Evolutionary conservation across 2,113 vertebrate genomes (phyloP).

Genomic region (Colius striatus): DNA sequence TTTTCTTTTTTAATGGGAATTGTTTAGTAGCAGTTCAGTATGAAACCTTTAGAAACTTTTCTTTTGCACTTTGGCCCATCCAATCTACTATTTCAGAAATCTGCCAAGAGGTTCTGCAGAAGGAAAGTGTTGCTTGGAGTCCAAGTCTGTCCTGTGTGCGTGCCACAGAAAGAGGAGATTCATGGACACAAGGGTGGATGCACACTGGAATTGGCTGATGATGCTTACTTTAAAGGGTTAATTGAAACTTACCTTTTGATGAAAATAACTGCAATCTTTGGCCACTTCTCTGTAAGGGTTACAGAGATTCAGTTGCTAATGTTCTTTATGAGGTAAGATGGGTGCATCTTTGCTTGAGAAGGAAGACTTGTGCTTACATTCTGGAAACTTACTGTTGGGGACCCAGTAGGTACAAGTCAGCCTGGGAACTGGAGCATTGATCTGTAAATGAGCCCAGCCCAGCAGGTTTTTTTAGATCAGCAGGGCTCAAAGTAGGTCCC

Average conservation of each 20-base stretch:
- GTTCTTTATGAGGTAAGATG: neutral
- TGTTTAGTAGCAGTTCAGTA: neutral
- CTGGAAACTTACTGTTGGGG: neutral
- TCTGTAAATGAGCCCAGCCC: neutral
- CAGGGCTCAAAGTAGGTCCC: constrained; percentile 59
- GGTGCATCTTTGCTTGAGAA: neutral
- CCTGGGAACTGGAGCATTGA: neutral
- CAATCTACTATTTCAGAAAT: neutral
- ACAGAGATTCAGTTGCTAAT: neutral
- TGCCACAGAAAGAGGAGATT: neutral
- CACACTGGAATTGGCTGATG: neutral
- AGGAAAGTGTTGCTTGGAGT: neutral
- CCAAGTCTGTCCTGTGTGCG: neutral
- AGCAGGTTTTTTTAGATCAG: neutral
- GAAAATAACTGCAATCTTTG: neutral
- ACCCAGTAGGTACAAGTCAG: neutral
- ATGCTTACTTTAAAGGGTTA: neutral
- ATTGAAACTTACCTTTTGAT: neutral
- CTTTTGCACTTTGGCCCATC: neutral
- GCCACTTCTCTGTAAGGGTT: neutral
- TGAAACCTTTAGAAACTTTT: neutral
- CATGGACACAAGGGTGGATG: neutral
- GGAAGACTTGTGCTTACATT: neutral
- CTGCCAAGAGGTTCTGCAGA: neutral
- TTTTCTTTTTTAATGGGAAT: neutral